Evolutionary conservation across 2,113 vertebrate genomes (phyloP), one percentile per base, ranked within the genome.

Genomic region (Rhinolophus ferrumequinum): DNA sequence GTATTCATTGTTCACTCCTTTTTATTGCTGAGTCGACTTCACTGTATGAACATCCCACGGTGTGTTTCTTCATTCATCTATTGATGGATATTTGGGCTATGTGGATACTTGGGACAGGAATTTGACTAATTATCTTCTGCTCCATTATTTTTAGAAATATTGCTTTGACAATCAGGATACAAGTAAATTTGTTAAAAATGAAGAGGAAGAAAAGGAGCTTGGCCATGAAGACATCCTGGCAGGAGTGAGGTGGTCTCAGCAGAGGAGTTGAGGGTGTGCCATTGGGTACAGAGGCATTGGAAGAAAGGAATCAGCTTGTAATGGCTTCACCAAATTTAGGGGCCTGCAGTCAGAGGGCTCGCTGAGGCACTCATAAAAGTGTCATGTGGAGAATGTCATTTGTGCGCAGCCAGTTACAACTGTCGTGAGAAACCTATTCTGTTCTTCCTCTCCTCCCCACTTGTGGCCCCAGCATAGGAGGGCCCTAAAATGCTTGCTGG

Each of bases 321-420:
- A 7, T 5, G 54, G 33, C 44, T 44, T 35, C 38, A 19, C 9
- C 30, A 26, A 5, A 18, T 19, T 69, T 8, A 3, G 24, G 69
- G 28, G 75, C 5, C 44, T 64, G 7, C 10, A 33, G 30, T 21
- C 41, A 50, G 79, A 70, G 28, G 30, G 28, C 28, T 38, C 9
- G 0, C 16, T 8, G 56, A 76, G 56, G 52, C 44, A 28, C 28
- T 72, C 80, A 26, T 8, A 19, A 22, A 30, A n/a, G 12, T 16
- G 30, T 15, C 84, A 11, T 0, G 0, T 22, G 50, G 70, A 60
- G 38, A n/a, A 62, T 0, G 26, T 5, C 19, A 52, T 28, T 9
- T 67, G 44, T 19, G 44, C 38, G 56, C 35, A 16, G 2, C 11
- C 16, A 41, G 18, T 38, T 16, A 52, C 21, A 28, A n/a, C 22